These are phyloP conservation scores for Rallus crepitans DNA, from an alignment of 2,797 vertebrate species.

Conservation along the genomic window DNA sequence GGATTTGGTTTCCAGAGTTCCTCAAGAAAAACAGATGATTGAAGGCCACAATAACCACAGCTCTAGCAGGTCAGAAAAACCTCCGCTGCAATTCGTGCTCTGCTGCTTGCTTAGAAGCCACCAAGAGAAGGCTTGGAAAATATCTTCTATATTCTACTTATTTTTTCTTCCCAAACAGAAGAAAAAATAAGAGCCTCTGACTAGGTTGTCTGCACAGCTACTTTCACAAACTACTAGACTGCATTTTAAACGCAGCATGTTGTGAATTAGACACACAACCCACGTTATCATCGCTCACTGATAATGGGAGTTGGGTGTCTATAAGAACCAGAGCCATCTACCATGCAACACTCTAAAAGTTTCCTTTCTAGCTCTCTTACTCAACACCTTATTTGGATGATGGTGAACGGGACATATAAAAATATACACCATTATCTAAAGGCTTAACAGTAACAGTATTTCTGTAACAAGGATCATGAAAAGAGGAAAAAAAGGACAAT, in stretches of 20 bases:
- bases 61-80: background rate
- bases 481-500: background rate
- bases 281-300: background rate
- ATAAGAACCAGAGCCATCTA: too few relatives aligned
- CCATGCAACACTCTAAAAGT: background rate
- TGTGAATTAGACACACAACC: constrained; percentile 3
- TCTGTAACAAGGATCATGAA: background rate
- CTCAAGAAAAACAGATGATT: background rate
- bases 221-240: background rate
- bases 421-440: background rate
- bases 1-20: background rate
- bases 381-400: background rate
- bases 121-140: constrained; percentile 3
- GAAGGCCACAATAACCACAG: background rate
- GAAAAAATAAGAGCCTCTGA: background rate
- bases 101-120: background rate
- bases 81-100: background rate
- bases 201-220: background rate
- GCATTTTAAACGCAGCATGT: background rate
- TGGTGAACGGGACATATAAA: background rate
- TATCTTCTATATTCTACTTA: background rate
- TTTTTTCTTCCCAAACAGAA: background rate
- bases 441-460: background rate
- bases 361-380: background rate
- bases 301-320: background rate